A percentile compares a stretch with the other conserved stretches of the same genome.
Evolutionary conservation across 2,888 invertebrate species (phyloP).

Genomic region (Ecliptopera silaceata): DNA sequence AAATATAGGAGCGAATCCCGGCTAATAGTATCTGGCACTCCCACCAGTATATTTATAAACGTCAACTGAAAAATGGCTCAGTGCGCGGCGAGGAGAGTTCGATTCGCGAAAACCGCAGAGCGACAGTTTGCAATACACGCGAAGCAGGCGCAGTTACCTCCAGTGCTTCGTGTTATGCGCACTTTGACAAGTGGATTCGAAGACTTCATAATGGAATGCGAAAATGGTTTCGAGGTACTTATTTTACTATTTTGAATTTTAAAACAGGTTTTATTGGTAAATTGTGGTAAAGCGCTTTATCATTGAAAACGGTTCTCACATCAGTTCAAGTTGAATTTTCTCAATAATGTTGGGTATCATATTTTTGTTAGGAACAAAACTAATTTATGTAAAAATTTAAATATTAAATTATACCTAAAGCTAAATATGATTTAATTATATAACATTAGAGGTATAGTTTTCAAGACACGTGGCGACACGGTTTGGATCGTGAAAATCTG

Average conservation of each 20-base stretch:
- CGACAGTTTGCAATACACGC: constrained; percentile 40
- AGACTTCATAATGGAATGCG: constrained; percentile 73
- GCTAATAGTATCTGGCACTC: constrained; percentile 63
- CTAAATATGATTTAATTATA: too few species aligned
- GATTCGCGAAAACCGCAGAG: constrained; percentile 46
- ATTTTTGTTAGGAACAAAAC: too few species aligned
- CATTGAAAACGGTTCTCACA: too few species aligned
- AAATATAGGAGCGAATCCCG: constrained; percentile 56
- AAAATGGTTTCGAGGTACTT: constrained; percentile 76
- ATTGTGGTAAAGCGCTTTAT: too few species aligned
- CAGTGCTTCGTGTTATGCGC: constrained; percentile 54
- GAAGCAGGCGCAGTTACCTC: constrained; percentile 42
- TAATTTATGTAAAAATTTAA: too few species aligned
- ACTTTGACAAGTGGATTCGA: constrained; percentile 60
- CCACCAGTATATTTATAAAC: constrained; percentile 72
- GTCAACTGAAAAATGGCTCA: constrained; percentile 63
- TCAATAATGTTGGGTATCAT: too few species aligned
- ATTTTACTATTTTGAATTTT: constrained; percentile 20
- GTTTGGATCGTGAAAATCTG: too few species aligned
- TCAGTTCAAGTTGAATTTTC: too few species aligned
- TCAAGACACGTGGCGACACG: too few species aligned
- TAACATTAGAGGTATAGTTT: too few species aligned
- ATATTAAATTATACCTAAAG: too few species aligned
- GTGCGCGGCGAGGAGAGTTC: constrained; percentile 54
- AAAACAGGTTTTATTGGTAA: not conserved